Evolutionary conservation across 2,888 invertebrate genomes (phyloP), one percentile per base, ranked within the genome.

Genomic region (Andrena bicolor): DNA sequence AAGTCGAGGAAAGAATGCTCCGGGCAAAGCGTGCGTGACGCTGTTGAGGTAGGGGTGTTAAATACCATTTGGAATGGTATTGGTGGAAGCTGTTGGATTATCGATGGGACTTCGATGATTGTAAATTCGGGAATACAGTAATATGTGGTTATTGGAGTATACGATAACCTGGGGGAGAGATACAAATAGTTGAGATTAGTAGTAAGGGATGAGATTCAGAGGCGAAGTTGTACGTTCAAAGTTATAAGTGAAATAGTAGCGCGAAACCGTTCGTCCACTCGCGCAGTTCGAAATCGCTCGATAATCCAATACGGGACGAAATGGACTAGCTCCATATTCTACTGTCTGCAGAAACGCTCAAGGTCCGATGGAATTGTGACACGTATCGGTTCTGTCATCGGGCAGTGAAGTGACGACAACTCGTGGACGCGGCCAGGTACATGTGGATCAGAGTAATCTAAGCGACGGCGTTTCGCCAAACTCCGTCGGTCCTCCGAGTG

Each of bases 401-500:
- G 10, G 26, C 30, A 10, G 6, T 2, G n/a, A 58, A 48, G 64
- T 30, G 4, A 8, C n/a, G 49, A 71, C 32, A 32, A 49, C 71
- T 26, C 58, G 68, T 8, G 32, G 20, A 68, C 53, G 73, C n/a
- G 48, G 20, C 23, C 23, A 53, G 51, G 16, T 79, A 56, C 71
- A 81, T 82, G 64, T 75, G 75, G 48, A 69, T 72, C 61, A 8
- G 2, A 20, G 32, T 80, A 80, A 80, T 72, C 78, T 70, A 74
- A 58, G 80, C 69, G 10, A 3, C 41, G 73, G 61, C 75, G 78
- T 86, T 80, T 77, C 66, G 49, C 78, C 72, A 66, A 82, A 87
- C 82, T 83, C 84, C 79, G 66, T 60, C 71, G 80, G 76, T 76
- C 63, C 81, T 80, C 81, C 69, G 72, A 28, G 66, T 68, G 73